Percentiles rank a stretch among this genome's conserved stretches.
Conservation (phyloP, 2,113 vertebrate species). For the Lucifuga dentata region DNA sequence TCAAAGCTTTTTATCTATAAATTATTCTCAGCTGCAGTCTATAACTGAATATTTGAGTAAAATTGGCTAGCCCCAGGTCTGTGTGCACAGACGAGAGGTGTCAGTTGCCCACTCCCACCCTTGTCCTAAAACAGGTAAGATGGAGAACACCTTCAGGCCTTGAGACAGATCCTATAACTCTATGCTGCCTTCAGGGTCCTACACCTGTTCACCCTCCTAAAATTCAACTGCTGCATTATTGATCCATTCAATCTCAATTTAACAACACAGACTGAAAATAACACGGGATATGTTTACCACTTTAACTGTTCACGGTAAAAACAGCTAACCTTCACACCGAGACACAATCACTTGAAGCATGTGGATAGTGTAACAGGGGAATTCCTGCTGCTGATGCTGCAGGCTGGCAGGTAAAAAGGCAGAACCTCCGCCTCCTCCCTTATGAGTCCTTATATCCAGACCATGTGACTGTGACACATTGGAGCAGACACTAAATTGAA, state of each 20-base stretch:
- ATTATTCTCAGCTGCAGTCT: background rate
- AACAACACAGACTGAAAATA: slow-evolving; percentile 20
- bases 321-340: slow-evolving; percentile 29
- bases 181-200: slow-evolving; percentile 26
- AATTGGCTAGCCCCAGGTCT: background rate
- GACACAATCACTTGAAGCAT: slow-evolving; percentile 51
- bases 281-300: slow-evolving; percentile 47
- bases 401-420: slow-evolving; percentile 44
- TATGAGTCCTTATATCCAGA: slow-evolving; percentile 9
- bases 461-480: slow-evolving; percentile 6
- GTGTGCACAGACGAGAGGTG: background rate
- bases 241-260: slow-evolving; percentile 32
- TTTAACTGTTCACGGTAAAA: slow-evolving; percentile 39
- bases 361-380: slow-evolving; percentile 74
- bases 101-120: background rate
- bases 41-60: slow-evolving; percentile 1
- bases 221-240: slow-evolving; percentile 55
- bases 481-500: slow-evolving; percentile 9
- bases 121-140: slow-evolving; percentile 27
- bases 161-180: slow-evolving; percentile 47
- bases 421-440: slow-evolving; percentile 9
- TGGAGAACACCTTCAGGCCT: slow-evolving; percentile 24
- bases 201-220: slow-evolving; percentile 60
- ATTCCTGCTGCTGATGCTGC: slow-evolving; percentile 72
- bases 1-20: background rate